These are phyloP conservation scores for Aromia moschata DNA, from an alignment of 2,888 invertebrate species.

Conservation along the genomic window DNA sequence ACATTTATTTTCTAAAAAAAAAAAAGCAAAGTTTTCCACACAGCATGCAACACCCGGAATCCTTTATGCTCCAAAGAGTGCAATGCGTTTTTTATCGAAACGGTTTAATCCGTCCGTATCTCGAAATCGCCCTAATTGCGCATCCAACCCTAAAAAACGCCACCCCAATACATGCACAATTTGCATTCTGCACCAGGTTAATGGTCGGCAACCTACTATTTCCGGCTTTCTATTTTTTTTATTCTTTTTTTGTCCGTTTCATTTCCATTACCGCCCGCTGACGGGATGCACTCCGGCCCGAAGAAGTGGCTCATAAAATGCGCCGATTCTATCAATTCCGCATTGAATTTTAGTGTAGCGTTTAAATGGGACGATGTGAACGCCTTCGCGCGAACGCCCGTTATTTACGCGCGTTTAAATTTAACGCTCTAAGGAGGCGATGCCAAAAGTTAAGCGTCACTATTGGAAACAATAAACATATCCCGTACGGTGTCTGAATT, in stretches of 20 bases:
- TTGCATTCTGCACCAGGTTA: constrained; percentile 19
- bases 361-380: constrained; percentile 42
- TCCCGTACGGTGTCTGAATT: constrained; percentile 37
- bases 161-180: neutral
- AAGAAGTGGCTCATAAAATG: constrained; percentile 36
- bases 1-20: too few relatives aligned
- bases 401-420: constrained; percentile 36
- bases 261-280: constrained; percentile 27
- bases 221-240: too few relatives aligned
- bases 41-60: too few relatives aligned
- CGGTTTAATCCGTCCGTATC: neutral
- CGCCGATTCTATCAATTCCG: constrained; percentile 42
- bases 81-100: too few relatives aligned
- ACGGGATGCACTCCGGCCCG: constrained; percentile 28
- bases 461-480: constrained; percentile 46
- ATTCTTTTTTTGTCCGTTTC: constrained; percentile 23
- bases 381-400: constrained; percentile 31
- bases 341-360: constrained; percentile 42
- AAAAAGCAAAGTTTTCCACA: too few relatives aligned
- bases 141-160: neutral
- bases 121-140: neutral
- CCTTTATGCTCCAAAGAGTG: too few relatives aligned
- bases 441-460: constrained; percentile 38
- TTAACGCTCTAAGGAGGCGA: constrained; percentile 31
- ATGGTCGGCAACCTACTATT: constrained; percentile 5